A percentile compares a stretch with the other conserved stretches of the same genome.
Conservation (phyloP, 2,797 vertebrate genomes). For the Xiphorhynchus erythropygius region DNA sequence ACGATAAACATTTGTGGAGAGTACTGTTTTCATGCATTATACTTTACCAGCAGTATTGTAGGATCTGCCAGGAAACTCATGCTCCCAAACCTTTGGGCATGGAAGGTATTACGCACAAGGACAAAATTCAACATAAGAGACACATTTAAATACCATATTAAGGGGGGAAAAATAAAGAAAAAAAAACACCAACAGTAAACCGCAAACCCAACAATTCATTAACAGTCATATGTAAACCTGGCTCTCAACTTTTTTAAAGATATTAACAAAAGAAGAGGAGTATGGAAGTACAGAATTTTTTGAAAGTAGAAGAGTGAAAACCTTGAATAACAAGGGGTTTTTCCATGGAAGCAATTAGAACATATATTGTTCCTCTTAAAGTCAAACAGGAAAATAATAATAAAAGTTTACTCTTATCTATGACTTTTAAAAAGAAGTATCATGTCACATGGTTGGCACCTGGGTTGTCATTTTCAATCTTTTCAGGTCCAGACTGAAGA, state of each 20-base stretch:
- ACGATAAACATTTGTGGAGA: neutral
- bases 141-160: neutral
- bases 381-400: neutral
- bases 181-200: neutral
- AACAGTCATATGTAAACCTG: neutral
- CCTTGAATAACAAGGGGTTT: neutral
- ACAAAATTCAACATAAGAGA: neutral
- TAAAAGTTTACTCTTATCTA: neutral
- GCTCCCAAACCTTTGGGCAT: neutral
- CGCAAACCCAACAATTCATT: neutral
- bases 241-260: neutral
- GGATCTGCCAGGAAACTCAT: neutral
- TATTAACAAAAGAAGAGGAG: neutral
- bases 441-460: fast-evolving
- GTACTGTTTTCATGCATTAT: neutral
- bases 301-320: neutral
- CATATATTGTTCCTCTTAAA: neutral
- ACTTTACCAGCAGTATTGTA: neutral
- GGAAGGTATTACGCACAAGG: neutral
- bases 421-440: neutral
- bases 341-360: neutral
- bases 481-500: neutral
- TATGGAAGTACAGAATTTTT: neutral
- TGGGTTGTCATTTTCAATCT: neutral
- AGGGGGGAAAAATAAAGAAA: neutral